Percentiles rank a stretch among this genome's conserved stretches.
These are phyloP conservation scores for Enoplosus armatus DNA, from an alignment of 2,797 vertebrate species.

Conservation along the genomic window DNA sequence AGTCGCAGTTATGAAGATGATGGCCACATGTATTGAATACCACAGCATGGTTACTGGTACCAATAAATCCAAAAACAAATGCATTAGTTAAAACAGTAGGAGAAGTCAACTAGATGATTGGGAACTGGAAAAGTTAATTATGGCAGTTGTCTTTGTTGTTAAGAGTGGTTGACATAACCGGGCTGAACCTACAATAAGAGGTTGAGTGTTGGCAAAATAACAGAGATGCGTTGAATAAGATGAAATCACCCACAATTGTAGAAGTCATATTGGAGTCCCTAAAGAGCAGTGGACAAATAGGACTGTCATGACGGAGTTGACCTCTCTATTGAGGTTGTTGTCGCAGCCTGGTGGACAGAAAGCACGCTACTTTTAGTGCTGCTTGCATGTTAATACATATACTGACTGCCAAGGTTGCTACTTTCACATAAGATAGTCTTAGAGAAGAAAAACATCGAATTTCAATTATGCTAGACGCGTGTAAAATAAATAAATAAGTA, in stretches of 20 bases:
- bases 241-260: constrained; percentile 33
- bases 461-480: neutral
- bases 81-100: neutral
- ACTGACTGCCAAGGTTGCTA: neutral
- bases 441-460: neutral
- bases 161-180: constrained; percentile 26
- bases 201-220: constrained; percentile 3
- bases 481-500: too few relatives aligned
- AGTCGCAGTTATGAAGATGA: neutral
- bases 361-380: neutral
- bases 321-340: constrained; percentile 14
- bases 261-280: constrained; percentile 19
- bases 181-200: constrained; percentile 24
- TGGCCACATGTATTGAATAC: neutral
- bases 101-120: neutral
- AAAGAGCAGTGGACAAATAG: constrained; percentile 29
- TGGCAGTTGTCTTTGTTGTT: constrained; percentile 24
- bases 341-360: neutral
- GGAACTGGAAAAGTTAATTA: too few relatives aligned
- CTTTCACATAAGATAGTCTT: too few relatives aligned
- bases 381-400: neutral
- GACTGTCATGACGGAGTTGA: constrained; percentile 3
- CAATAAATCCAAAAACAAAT: neutral
- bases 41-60: neutral
- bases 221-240: constrained; percentile 22